phyloP scores from a whole-genome alignment of 2,113 vertebrate genomes.

The Loxodonta africana region DNA sequence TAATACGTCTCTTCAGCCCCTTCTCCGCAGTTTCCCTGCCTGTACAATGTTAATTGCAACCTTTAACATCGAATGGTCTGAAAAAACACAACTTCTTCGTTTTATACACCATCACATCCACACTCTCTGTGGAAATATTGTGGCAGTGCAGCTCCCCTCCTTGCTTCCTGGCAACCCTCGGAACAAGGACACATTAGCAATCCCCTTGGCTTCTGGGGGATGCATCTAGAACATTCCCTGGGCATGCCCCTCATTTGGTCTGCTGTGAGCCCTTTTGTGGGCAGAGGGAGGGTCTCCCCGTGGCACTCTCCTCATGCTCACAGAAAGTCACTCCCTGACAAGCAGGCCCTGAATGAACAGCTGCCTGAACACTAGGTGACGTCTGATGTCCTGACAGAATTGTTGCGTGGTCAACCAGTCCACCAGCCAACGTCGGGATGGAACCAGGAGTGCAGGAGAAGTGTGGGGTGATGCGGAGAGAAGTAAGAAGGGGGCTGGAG shows the following conservation, averaged over 20 bases:
- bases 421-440: neutral
- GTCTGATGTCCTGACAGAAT: neutral
- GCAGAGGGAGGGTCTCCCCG: neutral
- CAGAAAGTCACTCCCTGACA: neutral
- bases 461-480: neutral
- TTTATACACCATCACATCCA: neutral
- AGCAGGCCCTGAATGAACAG: neutral
- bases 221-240: neutral
- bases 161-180: neutral
- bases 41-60: conserved; percentile 39
- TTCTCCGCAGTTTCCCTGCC: neutral
- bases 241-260: neutral
- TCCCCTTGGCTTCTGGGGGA: neutral
- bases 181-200: neutral
- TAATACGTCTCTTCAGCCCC: neutral
- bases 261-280: neutral
- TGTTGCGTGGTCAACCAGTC: too few relatives aligned
- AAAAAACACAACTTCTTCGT: conserved; percentile 24
- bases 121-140: neutral
- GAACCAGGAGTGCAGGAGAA: too few relatives aligned
- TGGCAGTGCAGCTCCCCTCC: neutral
- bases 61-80: conserved; percentile 50
- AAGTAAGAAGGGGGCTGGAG: too few relatives aligned
- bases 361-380: neutral
- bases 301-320: neutral